Base-by-base conservation (phyloP, 1,140 invertebrate genomes). In the Propsilocerus akamusi region DNA sequence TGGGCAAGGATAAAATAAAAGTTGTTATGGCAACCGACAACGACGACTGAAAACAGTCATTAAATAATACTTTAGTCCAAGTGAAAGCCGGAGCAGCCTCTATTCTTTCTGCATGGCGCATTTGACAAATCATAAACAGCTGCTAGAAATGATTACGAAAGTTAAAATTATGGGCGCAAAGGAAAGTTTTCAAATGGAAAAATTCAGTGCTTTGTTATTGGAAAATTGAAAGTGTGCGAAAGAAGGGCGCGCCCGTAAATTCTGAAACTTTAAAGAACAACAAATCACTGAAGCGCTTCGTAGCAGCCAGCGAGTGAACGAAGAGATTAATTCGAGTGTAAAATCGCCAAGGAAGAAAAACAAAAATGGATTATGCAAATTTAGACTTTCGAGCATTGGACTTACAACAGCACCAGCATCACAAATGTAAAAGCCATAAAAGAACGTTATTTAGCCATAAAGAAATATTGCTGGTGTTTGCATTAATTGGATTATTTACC, bases 361-460 rank as follows among this genome's bases (percentile, higher is more conserved):
- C 10, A 8, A 41, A n/a, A 41, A 41, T 41, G n/a, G 17, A 17
- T 14, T 41, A 41, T 17, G 34, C 14, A 17, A 41, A 41, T 17
- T 41, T 41, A 10, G 17, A 41, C 6, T 41, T 41, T 41, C 34
- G 22, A 20, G 22, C 8, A 20, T 17, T 41, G 34, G 34, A 41
- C 34, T 41, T 41, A 20, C 34, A 41, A 41, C 34, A 41, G n/a
- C n/a, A n/a, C 11, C 34, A 41, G 22, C 34, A 41, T 41, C 34
- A 41, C 34, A 41, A 41, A 20, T 41, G 34, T 41, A 41, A 41
- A 41, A 41, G 34, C 22, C 34, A 41, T 20, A 41, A 41, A 41
- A 41, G 34, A 41, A 41, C 34, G 34, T 41, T 41, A 41, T 41
- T 41, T 41, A 41, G 34, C 14, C 34, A 41, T 17, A 41, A 41